These are phyloP conservation scores for Amblyteles armatorius DNA, from an alignment of 2,888 invertebrate genomes.

Conservation along the genomic window DNA sequence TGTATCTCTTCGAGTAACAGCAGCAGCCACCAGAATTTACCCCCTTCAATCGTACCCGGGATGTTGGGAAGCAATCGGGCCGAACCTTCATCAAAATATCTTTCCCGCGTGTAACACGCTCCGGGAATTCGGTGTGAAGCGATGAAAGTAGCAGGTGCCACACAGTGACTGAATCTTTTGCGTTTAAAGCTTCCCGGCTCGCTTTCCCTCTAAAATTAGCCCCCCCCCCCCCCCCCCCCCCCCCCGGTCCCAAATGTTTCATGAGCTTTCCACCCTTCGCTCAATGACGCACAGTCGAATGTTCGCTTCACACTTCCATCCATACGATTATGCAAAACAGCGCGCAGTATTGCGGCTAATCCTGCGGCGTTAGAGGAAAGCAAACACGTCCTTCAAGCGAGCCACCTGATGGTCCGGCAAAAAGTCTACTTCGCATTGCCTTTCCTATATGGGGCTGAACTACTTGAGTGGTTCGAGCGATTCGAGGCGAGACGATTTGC, in stretches of 20 bases:
- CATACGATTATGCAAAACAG: conserved; percentile 56
- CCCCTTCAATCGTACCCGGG: conserved; percentile 25
- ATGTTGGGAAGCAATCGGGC: conserved; percentile 56
- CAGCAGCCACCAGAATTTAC: conserved; percentile 36
- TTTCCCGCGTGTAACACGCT: conserved; percentile 22
- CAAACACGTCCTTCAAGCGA: conserved; percentile 46
- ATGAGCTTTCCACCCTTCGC: conserved; percentile 59
- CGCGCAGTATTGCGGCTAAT: conserved; percentile 5
- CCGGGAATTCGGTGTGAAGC: conserved; percentile 29
- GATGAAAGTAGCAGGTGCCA: conserved; percentile 62
- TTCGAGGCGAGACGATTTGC: not conserved
- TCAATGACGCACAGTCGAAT: conserved; percentile 42
- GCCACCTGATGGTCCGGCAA: conserved; percentile 35
- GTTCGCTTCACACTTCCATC: conserved; percentile 23
- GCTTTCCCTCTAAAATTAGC: conserved; percentile 49
- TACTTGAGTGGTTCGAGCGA: not conserved
- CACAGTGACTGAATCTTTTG: conserved; percentile 38
- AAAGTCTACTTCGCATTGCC: not conserved
- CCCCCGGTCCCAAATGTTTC: conserved; percentile 64
- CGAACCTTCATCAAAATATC: conserved; percentile 61
- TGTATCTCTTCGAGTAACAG: conserved; percentile 45
- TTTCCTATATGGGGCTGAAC: not conserved
- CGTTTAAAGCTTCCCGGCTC: conserved; percentile 16
- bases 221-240: conserved; percentile 45
- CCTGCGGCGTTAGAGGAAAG: conserved; percentile 22